phyloP scores from a whole-genome alignment of 2,888 invertebrate genomes.

The Folsomia candida region DNA sequence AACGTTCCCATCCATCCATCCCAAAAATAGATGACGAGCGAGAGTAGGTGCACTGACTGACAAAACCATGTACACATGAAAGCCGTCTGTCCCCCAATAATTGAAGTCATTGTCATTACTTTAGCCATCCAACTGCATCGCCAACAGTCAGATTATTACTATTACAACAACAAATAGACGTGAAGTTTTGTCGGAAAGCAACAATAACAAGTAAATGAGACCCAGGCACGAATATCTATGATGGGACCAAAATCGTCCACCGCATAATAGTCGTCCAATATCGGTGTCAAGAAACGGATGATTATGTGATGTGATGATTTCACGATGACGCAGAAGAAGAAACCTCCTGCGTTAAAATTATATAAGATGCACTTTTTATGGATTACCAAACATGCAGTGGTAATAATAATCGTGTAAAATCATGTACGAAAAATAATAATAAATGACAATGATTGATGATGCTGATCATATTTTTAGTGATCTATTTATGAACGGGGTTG shows the following conservation, averaged over 20 bases:
- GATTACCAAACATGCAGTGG: no score
- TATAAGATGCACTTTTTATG: neutral
- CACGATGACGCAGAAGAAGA: conserved; percentile 2
- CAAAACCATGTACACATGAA: no score
- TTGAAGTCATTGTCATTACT: neutral
- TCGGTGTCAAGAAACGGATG: conserved; percentile 4
- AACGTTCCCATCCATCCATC: neutral
- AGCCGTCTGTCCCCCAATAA: neutral
- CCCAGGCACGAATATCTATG: neutral
- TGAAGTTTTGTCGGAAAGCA: neutral
- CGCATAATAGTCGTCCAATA: no score
- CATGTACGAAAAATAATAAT: no score
- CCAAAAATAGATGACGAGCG: neutral
- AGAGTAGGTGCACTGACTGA: no score
- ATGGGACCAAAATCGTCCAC: neutral
- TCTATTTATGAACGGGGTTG: no score
- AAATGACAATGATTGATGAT: no score
- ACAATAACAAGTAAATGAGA: neutral
- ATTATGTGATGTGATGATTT: neutral
- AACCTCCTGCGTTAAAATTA: neutral
- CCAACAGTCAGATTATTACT: neutral
- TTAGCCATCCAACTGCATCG: neutral
- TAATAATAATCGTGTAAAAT: no score
- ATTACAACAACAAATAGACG: neutral
- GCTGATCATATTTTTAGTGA: no score